phyloP scores from a whole-genome alignment of 2,113 vertebrate species.

The Hystrix cristata region DNA sequence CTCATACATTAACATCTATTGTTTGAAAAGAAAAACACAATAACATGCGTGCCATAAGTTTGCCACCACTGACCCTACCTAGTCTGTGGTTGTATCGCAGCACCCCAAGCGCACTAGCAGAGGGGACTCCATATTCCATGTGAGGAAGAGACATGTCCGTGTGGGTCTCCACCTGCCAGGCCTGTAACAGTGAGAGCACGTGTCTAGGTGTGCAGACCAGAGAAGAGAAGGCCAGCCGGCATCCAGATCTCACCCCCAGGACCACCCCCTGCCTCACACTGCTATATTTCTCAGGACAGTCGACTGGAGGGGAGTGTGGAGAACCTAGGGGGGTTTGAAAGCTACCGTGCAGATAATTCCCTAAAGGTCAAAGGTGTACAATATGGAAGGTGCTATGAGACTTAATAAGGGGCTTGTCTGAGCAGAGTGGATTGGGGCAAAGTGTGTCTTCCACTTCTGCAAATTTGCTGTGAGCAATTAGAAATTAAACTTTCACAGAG shows the following conservation, averaged over 20 bases:
- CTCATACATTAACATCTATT: background rate
- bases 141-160: background rate
- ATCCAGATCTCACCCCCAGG: accelerated
- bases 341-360: background rate
- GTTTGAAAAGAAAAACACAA: background rate
- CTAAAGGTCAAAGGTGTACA: background rate
- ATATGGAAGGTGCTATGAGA: background rate
- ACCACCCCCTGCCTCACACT: background rate
- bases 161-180: background rate
- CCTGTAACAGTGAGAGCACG: background rate
- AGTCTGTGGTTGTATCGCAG: background rate
- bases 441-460: background rate
- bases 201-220: background rate
- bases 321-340: background rate
- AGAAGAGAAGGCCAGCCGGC: accelerated
- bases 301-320: background rate
- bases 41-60: background rate
- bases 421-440: background rate
- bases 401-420: background rate
- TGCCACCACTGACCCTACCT: too few relatives aligned
- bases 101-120: background rate
- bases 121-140: too few relatives aligned
- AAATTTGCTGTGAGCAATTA: background rate
- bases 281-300: background rate
- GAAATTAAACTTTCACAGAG: background rate